These are phyloP conservation scores for Malacoctenus gilli DNA, from an alignment of 2,797 vertebrate genomes.

Conservation along the genomic window DNA sequence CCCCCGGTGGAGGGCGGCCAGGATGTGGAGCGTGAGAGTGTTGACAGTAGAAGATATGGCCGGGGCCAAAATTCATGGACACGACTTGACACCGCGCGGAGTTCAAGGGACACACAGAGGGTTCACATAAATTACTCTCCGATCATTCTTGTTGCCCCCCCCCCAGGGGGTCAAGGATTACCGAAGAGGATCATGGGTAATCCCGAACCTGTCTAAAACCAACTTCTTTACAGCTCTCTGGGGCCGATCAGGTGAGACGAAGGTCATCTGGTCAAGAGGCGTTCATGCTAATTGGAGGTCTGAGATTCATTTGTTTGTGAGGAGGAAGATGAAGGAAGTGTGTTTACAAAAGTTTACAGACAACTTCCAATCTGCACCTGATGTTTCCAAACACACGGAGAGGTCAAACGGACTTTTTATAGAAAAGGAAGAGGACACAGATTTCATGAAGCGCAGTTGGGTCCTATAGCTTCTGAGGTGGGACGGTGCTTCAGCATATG, in stretches of 20 bases:
- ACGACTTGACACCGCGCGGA: conserved; percentile 47
- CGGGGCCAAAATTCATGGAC: conserved; percentile 54
- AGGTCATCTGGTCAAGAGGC: conserved; percentile 39
- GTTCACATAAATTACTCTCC: conserved; percentile 57
- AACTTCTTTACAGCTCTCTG: conserved; percentile 46
- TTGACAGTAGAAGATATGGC: conserved; percentile 72
- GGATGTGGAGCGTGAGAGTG: conserved; percentile 66
- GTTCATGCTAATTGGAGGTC: conserved; percentile 47
- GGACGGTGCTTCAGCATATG: conserved; percentile 1
- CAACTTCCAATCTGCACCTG: conserved; percentile 48
- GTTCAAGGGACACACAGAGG: conserved; percentile 49
- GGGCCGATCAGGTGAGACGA: conserved; percentile 40
- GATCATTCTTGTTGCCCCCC: conserved; percentile 33
- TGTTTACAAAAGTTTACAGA: conserved; percentile 54
- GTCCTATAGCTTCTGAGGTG: conserved; percentile 39
- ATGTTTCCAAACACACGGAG: conserved; percentile 45
- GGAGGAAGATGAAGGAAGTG: neutral
- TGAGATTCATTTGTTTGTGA: conserved; percentile 66
- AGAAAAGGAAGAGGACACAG: conserved; percentile 28
- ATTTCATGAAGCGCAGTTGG: conserved; percentile 23
- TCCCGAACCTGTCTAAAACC: conserved; percentile 41
- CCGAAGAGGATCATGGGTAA: conserved; percentile 43
- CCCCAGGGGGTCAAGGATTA: conserved; percentile 48
- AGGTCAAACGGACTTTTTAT: too few species aligned
- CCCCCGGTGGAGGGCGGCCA: conserved; percentile 34